Percentiles rank a stretch among this genome's conserved stretches.
phyloP scores from a whole-genome alignment of 2,797 vertebrate species.

The Coranthus polyacanthus region DNA sequence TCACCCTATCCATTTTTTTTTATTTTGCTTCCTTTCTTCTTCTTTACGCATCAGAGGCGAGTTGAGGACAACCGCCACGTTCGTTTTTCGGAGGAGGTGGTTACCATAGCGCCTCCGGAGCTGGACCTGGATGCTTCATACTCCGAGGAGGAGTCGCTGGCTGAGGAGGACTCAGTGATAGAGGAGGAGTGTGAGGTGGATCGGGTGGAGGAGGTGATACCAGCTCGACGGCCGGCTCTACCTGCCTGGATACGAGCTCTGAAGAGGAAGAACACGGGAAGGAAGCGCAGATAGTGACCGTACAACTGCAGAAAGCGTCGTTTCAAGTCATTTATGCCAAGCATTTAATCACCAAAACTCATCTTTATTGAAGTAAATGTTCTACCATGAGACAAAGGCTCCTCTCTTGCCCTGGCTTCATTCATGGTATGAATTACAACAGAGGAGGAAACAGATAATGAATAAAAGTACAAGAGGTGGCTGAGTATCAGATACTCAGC shows the following conservation, averaged over 20 bases:
- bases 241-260: conserved; percentile 82
- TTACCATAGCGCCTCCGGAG: conserved; percentile 54
- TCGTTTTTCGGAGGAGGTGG: conserved; percentile 78
- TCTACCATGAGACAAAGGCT: no score
- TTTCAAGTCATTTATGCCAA: neutral
- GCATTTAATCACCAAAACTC: neutral
- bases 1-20: neutral
- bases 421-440: no score
- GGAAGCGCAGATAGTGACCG: conserved; percentile 60
- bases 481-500: no score
- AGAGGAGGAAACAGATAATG: no score
- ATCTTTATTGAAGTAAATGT: neutral
- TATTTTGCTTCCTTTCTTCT: neutral
- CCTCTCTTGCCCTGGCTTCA: no score
- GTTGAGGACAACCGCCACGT: conserved; percentile 79
- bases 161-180: conserved; percentile 66
- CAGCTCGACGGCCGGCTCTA: conserved; percentile 48
- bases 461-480: no score
- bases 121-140: conserved; percentile 36
- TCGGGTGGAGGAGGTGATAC: conserved; percentile 40
- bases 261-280: conserved; percentile 73
- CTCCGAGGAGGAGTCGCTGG: conserved; percentile 55
- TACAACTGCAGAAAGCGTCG: neutral
- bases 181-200: conserved; percentile 53
- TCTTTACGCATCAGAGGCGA: conserved; percentile 72